phyloP scores from a whole-genome alignment of 1,140 invertebrate genomes.

The Drosophila nigrodunni region DNA sequence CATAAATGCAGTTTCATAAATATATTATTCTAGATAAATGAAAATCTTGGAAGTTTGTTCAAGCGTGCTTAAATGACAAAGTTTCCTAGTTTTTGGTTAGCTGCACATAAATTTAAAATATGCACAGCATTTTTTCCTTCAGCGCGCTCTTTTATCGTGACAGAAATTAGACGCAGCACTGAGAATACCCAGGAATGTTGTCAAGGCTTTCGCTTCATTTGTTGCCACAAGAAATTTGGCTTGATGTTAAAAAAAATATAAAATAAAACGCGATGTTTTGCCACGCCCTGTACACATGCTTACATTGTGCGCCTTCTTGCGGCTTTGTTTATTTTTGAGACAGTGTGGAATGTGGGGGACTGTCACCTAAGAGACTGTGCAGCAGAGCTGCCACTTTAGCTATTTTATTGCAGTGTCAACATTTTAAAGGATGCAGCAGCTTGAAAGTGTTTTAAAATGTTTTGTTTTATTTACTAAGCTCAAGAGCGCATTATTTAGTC shows the following conservation, averaged over 20 bases:
- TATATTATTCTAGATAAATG: not conserved
- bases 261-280: conserved; percentile 9
- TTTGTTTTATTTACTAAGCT: no score
- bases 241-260: conserved; percentile 8
- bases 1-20: no score
- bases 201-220: conserved; percentile 47
- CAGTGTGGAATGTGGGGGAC: not conserved
- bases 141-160: not conserved
- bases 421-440: no score
- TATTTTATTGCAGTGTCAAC: no score
- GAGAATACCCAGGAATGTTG: conserved; percentile 21
- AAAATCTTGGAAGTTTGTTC: not conserved
- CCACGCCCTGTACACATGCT: conserved; percentile 6
- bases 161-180: not conserved
- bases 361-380: conserved; percentile 12
- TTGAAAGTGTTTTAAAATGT: no score
- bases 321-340: conserved; percentile 25
- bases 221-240: conserved; percentile 25
- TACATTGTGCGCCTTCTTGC: not conserved
- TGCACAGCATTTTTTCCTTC: not conserved
- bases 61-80: not conserved
- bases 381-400: no score
- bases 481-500: no score
- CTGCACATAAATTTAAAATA: conserved; percentile 28
- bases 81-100: not conserved